Evolutionary conservation across 2,888 invertebrate genomes (phyloP).

Genomic region (Iselma pallidipennis): DNA sequence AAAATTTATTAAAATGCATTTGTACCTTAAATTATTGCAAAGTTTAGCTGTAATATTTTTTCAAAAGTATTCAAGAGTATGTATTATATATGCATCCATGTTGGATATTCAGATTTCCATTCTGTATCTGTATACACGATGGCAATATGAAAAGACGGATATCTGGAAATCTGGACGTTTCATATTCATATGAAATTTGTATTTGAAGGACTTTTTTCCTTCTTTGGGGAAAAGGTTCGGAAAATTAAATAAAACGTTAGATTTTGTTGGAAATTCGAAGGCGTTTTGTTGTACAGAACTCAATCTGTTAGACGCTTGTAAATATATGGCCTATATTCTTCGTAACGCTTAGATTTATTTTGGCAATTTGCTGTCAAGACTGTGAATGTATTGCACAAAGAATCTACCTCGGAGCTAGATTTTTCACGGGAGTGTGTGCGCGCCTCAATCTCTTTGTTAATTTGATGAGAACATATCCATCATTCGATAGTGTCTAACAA

Average conservation of each 20-base stretch:
- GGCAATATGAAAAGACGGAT: neutral
- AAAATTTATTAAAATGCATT: neutral
- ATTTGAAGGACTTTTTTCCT: neutral
- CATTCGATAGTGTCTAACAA: neutral
- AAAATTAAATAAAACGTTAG: neutral
- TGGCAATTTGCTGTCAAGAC: slow-evolving; percentile 28
- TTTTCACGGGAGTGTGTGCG: slow-evolving; percentile 11
- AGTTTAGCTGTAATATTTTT: neutral
- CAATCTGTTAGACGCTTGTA: slow-evolving; percentile 26
- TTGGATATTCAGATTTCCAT: neutral
- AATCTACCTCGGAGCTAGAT: slow-evolving; percentile 17
- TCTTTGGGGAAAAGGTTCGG: neutral
- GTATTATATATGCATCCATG: no score
- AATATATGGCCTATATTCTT: slow-evolving; percentile 27
- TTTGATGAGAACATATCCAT: neutral
- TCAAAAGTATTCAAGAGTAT: no score
- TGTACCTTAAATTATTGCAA: neutral
- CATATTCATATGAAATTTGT: neutral
- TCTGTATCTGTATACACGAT: no score
- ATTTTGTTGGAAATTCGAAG: neutral
- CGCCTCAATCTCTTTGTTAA: slow-evolving; percentile 6
- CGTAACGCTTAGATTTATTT: slow-evolving; percentile 24
- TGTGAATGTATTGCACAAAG: slow-evolving; percentile 24
- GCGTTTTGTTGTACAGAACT: slow-evolving; percentile 12
- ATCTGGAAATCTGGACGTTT: neutral